These are phyloP conservation scores for Pharmacophagus antenor DNA, from an alignment of 2,888 invertebrate species.

Conservation along the genomic window DNA sequence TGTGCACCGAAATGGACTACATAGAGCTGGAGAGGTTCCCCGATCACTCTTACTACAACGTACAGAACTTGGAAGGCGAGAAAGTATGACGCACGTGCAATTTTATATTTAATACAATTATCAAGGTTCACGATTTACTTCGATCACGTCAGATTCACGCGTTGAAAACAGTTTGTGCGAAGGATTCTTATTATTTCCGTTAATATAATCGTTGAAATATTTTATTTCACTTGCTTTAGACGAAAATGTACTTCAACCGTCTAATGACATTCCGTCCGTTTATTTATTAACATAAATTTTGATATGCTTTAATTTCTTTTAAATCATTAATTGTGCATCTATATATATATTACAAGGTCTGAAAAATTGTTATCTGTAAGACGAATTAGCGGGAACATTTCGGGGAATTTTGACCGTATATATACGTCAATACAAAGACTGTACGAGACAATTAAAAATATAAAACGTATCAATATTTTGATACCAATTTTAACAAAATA, in stretches of 20 bases:
- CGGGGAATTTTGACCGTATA: no score
- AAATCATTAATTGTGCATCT: no score
- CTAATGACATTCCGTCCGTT: background rate
- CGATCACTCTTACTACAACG: constrained; percentile 95
- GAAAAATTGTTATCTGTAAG: no score
- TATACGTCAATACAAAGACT: no score
- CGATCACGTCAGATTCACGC: background rate
- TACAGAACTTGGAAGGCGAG: constrained; percentile 91
- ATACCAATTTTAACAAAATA: no score
- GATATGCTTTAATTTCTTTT: background rate
- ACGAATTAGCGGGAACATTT: no score
- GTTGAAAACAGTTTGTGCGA: background rate
- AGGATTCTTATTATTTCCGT: background rate
- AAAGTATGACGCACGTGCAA: constrained; percentile 69
- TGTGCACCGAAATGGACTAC: constrained; percentile 95
- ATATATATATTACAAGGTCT: no score
- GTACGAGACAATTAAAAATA: no score
- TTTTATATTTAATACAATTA: background rate
- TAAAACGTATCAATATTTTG: no score
- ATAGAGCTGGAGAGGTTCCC: constrained; percentile 95
- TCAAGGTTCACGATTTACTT: background rate
- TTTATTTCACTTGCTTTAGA: background rate
- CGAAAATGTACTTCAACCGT: background rate
- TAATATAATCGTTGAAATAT: background rate
- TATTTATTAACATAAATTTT: background rate